Evolutionary conservation across 35 echinoderm and acorn worm genomes (phyloP).

Genomic region (Strongylocentrotus purpuratus): DNA sequence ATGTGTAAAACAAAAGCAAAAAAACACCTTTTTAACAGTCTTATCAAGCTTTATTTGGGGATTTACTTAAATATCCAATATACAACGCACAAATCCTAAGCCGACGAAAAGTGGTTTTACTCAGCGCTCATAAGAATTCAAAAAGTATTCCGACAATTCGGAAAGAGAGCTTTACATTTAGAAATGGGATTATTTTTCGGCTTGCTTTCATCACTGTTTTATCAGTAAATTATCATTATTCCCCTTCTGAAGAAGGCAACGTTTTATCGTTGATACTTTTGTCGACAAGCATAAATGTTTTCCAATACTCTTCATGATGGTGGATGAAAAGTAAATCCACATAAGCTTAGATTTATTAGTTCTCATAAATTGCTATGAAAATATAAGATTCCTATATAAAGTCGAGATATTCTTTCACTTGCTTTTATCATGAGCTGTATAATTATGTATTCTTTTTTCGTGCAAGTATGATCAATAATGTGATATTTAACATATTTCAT

Average conservation of each 20-base stretch:
- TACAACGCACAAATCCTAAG: background rate
- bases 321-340: background rate
- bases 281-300: background rate
- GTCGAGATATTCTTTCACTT: no score
- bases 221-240: background rate
- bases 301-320: background rate
- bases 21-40: background rate
- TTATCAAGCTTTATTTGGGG: background rate
- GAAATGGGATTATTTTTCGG: background rate
- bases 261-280: background rate
- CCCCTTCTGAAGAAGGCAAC: background rate
- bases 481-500: no score
- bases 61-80: background rate
- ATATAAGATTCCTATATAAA: no score
- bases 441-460: no score
- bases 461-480: no score
- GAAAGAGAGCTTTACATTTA: background rate
- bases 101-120: background rate
- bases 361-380: no score
- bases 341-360: no score
- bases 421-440: no score
- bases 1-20: background rate
- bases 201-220: background rate
- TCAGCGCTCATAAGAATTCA: background rate
- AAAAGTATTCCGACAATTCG: background rate